Evolutionary conservation across 2,797 vertebrate genomes (phyloP).

Genomic region (Helarctos malayanus): DNA sequence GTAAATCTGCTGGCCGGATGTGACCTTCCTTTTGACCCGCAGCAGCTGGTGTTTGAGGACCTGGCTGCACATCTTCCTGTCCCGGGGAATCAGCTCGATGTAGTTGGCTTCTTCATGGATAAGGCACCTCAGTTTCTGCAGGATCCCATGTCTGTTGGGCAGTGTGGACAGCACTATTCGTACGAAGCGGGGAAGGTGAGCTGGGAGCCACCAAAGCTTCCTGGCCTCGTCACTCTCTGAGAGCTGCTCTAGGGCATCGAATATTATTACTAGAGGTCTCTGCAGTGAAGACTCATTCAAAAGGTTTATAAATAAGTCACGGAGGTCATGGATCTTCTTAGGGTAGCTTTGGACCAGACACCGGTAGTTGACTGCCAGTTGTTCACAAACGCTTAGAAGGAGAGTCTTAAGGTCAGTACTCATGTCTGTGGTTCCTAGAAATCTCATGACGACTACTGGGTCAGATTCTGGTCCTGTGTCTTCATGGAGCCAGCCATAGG

Average conservation of each 20-base stretch:
- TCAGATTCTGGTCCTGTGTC: conserved; percentile 97
- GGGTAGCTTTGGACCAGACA: conserved; percentile 98
- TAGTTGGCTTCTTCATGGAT: conserved; percentile 96
- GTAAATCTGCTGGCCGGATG: conserved; percentile 99
- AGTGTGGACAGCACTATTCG: conserved; percentile 97
- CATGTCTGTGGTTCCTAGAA: conserved; percentile 95
- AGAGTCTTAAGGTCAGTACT: conserved; percentile 95
- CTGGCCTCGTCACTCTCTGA: conserved; percentile 97
- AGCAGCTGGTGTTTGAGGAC: conserved; percentile 98
- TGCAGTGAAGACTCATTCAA: conserved; percentile 97
- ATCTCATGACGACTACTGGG: conserved; percentile 97
- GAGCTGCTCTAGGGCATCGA: conserved; percentile 97
- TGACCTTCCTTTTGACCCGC: conserved; percentile 97
- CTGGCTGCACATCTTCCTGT: conserved; percentile 98
- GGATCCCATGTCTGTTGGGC: conserved; percentile 98
- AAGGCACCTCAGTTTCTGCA: conserved; percentile 97
- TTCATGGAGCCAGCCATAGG: conserved; percentile 97
- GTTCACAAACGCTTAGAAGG: conserved; percentile 98
- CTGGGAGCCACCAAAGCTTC: conserved; percentile 99
- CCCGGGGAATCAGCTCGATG: conserved; percentile 95
- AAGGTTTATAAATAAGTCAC: conserved; percentile 97
- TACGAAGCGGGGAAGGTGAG: conserved; percentile 96
- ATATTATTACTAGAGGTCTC: conserved; percentile 96
- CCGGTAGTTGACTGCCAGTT: conserved; percentile 97
- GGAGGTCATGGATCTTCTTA: conserved; percentile 97